A percentile compares a stretch with the other conserved stretches of the same genome.
Evolutionary conservation across 2,888 invertebrate species (phyloP).

Genomic region (Sphecodes monilicornis): DNA sequence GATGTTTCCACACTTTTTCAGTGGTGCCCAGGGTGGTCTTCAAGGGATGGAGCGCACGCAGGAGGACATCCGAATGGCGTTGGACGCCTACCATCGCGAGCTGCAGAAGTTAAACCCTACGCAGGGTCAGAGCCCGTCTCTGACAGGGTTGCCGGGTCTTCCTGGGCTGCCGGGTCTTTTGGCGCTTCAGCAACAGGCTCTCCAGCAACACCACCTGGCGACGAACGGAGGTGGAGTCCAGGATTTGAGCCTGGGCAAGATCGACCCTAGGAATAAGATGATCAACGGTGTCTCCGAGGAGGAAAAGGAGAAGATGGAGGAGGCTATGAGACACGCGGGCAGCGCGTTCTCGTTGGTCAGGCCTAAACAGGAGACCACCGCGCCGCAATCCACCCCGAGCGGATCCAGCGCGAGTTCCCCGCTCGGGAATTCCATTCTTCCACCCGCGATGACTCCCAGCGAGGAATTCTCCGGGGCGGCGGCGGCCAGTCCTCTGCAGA

Average conservation of each 20-base stretch:
- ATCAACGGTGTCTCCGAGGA: conserved; percentile 89
- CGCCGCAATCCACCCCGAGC: conserved; percentile 88
- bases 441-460: conserved; percentile 92
- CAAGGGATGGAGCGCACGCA: conserved; percentile 86
- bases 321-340: conserved; percentile 91
- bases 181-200: conserved; percentile 91
- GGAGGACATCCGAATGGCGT: conserved; percentile 95
- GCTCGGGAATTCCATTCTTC: conserved; percentile 93
- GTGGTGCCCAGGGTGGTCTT: conserved; percentile 86
- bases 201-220: conserved; percentile 85
- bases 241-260: conserved; percentile 94
- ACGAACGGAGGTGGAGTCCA: conserved; percentile 87
- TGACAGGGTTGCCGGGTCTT: conserved; percentile 87
- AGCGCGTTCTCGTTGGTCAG: conserved; percentile 95
- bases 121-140: conserved; percentile 77
- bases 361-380: conserved; percentile 91
- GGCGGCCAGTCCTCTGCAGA: conserved; percentile 96
- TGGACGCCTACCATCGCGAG: conserved; percentile 97
- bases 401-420: conserved; percentile 93
- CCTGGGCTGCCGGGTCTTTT: conserved; percentile 89
- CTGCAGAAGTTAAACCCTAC: conserved; percentile 93
- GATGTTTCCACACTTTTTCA: conserved; percentile 94
- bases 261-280: conserved; percentile 85
- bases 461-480: conserved; percentile 93
- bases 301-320: conserved; percentile 89